Evolutionary conservation across 2,797 vertebrate genomes (phyloP), one percentile per base, ranked within the genome.

Genomic region (Peromyscus eremicus): DNA sequence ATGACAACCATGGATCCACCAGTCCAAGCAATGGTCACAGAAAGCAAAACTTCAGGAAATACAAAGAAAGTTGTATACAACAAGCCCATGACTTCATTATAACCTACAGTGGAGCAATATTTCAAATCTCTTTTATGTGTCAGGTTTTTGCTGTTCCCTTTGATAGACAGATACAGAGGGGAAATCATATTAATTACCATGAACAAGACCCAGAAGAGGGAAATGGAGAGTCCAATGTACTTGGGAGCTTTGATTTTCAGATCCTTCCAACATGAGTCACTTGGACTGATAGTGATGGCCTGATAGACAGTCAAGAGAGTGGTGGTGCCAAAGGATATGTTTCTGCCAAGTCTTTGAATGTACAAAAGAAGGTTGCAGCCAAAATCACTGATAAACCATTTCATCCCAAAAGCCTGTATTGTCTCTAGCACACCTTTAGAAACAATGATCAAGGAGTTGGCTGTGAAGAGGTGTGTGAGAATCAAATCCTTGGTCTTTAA

Each of bases 401-500:
- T 60, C 2, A 21, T 49, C 1, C 21, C 57, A 52, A 94, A 89
- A 23, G 23, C 16, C 68, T 1, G 2, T 25, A 86, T 1, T 19
- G 55, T 43, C 5, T 43, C 3, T 7, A 19, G 4, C 23, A 95
- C 0, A n/a, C 89, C 89, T 4, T 2, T 75, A 27, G 46, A 89
- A 19, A 73, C 2, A 13, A 97, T 11, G 2, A 73, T 9, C 21
- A 80, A 73, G 6, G 17, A 52, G 17, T 94, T 97, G 13, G 89
- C 73, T 43, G 92, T 8, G 70, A 16, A 34, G 21, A 94, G 16
- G 21, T 94, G 40, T 16, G 1, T 60, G 52, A 90, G 8, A 83
- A 97, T 87, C 68, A 83, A 46, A 64, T 91, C 43, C 68, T 70
- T 70, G 68, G 68, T n/a, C 68, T n/a, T 70, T 70, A 70, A 70